Conservation (phyloP, 2,797 vertebrate species). For the Cheirogaleus major region DNA sequence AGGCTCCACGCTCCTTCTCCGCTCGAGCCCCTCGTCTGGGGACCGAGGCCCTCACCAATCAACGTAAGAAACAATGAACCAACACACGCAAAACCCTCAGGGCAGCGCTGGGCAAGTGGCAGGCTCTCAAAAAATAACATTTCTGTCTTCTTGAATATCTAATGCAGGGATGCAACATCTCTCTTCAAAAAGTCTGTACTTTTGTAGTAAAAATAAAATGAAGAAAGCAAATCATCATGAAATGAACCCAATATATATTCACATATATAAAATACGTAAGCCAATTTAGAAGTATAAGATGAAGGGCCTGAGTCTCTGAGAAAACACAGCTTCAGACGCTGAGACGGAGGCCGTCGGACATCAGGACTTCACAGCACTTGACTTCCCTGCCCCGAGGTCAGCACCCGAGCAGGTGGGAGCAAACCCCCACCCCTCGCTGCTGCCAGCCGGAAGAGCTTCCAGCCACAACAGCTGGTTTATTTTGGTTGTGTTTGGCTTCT, state of each 20-base stretch:
- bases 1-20: accelerated
- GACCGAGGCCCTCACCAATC: accelerated
- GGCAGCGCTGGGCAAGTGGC: accelerated
- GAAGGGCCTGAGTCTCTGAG: neutral
- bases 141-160: neutral
- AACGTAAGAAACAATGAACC: accelerated
- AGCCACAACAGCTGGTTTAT: neutral
- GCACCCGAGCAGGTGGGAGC: neutral
- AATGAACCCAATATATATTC: neutral
- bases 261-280: neutral
- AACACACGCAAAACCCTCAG: accelerated
- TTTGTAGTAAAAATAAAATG: neutral
- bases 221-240: neutral
- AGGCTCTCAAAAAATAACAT: neutral
- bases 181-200: neutral
- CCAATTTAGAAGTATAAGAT: neutral
- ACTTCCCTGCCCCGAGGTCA: accelerated
- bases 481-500: neutral
- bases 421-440: neutral
- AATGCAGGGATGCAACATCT: neutral
- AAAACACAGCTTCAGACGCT: neutral
- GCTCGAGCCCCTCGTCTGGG: neutral
- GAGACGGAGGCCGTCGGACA: too few species aligned
- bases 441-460: neutral
- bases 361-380: too few species aligned